Conservation (phyloP, 2,797 vertebrate genomes). For the Taenioides sp. region DNA sequence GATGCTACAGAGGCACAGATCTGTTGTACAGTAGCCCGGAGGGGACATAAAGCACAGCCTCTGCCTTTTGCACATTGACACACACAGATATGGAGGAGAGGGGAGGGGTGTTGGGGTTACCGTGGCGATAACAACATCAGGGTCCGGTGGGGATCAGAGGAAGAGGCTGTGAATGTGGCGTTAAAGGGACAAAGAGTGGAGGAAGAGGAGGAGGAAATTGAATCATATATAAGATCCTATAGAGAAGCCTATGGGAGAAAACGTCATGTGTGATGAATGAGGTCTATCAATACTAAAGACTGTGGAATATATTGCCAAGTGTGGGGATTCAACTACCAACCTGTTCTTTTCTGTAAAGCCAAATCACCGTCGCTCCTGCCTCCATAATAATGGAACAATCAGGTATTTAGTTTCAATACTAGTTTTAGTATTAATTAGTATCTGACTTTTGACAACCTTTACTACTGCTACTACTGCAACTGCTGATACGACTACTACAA, state of each 20-base stretch:
- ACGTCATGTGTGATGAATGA: neutral
- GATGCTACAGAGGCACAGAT: neutral
- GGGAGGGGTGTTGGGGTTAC: conserved; percentile 4
- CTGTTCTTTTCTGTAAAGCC: no score
- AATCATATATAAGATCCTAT: neutral
- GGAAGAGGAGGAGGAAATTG: neutral
- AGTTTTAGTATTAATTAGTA: no score
- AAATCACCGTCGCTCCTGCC: neutral
- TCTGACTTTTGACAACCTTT: no score
- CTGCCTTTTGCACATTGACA: conserved; percentile 35
- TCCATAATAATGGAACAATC: no score
- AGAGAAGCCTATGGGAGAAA: neutral
- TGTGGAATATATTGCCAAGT: neutral
- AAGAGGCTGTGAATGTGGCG: conserved; percentile 27
- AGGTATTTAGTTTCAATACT: no score
- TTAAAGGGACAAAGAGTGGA: conserved; percentile 29
- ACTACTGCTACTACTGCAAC: no score
- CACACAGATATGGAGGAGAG: conserved; percentile 35
- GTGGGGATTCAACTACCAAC: neutral
- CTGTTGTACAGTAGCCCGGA: conserved; percentile 11
- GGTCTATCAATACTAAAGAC: neutral
- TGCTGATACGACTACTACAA: no score
- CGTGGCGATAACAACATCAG: conserved; percentile 40
- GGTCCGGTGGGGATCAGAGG: conserved; percentile 37
- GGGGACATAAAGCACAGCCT: conserved; percentile 51